phyloP scores from a whole-genome alignment of 2,113 vertebrate species.

The Zosterops pallidus region DNA sequence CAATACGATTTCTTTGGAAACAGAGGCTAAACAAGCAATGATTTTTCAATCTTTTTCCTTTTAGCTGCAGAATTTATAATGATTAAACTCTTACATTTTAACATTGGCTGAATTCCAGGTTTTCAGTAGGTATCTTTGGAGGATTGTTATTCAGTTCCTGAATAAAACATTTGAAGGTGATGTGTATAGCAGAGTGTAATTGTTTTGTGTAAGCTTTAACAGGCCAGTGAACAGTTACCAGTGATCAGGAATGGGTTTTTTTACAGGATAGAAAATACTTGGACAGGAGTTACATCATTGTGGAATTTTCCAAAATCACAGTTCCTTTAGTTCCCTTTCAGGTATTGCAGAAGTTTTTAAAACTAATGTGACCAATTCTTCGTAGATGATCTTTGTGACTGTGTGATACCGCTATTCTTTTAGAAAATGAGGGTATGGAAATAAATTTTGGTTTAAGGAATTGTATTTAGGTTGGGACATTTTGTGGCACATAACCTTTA shows the following conservation, averaged over 20 bases:
- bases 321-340: background rate
- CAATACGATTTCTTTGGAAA: background rate
- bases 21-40: background rate
- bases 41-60: background rate
- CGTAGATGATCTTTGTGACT: background rate
- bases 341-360: background rate
- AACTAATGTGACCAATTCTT: background rate
- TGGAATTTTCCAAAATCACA: background rate
- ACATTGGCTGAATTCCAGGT: background rate
- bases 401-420: background rate
- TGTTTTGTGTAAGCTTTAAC: background rate
- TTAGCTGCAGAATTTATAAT: background rate
- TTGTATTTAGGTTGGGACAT: background rate
- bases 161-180: background rate
- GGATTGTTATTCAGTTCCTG: background rate
- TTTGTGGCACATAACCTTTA: background rate
- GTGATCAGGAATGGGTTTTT: background rate
- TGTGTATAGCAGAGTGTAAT: background rate
- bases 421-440: background rate
- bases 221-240: background rate
- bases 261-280: background rate
- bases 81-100: background rate
- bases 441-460: background rate
- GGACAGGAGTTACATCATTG: background rate
- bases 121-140: background rate